phyloP scores from a whole-genome alignment of 2,113 vertebrate genomes.

The Aythya baeri region DNA sequence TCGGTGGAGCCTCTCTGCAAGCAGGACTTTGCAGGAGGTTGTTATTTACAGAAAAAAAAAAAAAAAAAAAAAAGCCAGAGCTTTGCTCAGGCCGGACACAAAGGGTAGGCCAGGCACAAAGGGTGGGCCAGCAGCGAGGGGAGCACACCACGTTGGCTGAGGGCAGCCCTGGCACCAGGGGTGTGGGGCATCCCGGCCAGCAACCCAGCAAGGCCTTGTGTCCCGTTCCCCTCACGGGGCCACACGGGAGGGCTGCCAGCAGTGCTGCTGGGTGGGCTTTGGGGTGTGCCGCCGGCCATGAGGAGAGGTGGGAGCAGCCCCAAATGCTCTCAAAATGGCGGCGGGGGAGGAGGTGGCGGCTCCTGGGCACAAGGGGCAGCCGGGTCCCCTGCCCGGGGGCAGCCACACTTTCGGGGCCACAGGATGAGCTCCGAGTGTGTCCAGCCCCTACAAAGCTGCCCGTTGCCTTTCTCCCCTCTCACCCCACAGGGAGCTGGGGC shows the following conservation, averaged over 20 bases:
- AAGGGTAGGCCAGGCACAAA: neutral
- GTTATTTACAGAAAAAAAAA: neutral
- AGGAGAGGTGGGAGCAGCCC: neutral
- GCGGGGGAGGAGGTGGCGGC: neutral
- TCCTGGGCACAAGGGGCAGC: neutral
- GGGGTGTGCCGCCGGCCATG: neutral
- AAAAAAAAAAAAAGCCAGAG: neutral
- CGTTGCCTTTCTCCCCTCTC: neutral
- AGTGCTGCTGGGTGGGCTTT: neutral
- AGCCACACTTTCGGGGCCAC: fast-evolving
- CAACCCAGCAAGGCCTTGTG: neutral
- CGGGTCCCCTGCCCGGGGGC: neutral
- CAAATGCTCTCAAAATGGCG: neutral
- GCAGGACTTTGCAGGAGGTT: neutral
- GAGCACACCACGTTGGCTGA: neutral
- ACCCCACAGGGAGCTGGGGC: neutral
- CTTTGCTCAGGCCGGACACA: neutral
- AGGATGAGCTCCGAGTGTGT: neutral
- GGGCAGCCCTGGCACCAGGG: neutral
- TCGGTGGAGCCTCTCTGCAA: neutral
- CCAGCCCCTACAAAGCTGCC: neutral
- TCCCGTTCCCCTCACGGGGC: neutral
- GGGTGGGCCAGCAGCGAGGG: neutral
- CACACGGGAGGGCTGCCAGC: neutral
- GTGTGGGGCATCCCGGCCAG: neutral